Percentiles rank a stretch among this genome's conserved stretches.
These are phyloP conservation scores for Falcaria lacertinaria DNA, from an alignment of 2,888 invertebrate species.

Conservation along the genomic window DNA sequence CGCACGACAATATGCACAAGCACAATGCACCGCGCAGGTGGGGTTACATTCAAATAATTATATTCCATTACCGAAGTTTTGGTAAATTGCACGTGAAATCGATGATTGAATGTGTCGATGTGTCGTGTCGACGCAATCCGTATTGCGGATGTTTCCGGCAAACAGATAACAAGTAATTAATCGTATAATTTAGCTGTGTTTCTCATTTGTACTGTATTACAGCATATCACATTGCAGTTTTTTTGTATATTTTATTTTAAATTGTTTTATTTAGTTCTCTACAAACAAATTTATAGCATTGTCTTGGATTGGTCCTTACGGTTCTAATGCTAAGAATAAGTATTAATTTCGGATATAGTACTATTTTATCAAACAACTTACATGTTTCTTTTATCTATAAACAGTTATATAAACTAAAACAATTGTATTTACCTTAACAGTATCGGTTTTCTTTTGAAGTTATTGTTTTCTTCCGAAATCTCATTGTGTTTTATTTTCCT, in stretches of 20 bases:
- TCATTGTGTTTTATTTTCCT: conserved; percentile 34
- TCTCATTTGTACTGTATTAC: conserved; percentile 19
- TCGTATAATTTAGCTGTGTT: conserved; percentile 48
- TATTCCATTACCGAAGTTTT: conserved; percentile 31
- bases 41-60: conserved; percentile 21
- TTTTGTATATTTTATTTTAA: background rate
- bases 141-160: conserved; percentile 46
- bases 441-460: conserved; percentile 19
- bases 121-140: conserved; percentile 44
- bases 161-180: conserved; percentile 59
- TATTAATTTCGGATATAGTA: no score
- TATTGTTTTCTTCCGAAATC: conserved; percentile 11
- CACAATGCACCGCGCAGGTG: conserved; percentile 9
- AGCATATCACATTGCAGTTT: background rate
- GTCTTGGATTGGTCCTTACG: no score
- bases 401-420: conserved; percentile 8
- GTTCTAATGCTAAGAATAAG: no score
- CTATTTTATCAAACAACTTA: no score
- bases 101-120: conserved; percentile 54
- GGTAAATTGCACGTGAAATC: conserved; percentile 51
- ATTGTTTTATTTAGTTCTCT: no score
- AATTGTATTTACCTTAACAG: background rate
- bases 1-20: conserved; percentile 9
- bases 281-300: no score
- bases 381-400: conserved; percentile 13